A percentile compares a stretch with the other conserved stretches of the same genome.
Conservation (phyloP, 2,113 vertebrate genomes). For the Chaetodon auriga region DNA sequence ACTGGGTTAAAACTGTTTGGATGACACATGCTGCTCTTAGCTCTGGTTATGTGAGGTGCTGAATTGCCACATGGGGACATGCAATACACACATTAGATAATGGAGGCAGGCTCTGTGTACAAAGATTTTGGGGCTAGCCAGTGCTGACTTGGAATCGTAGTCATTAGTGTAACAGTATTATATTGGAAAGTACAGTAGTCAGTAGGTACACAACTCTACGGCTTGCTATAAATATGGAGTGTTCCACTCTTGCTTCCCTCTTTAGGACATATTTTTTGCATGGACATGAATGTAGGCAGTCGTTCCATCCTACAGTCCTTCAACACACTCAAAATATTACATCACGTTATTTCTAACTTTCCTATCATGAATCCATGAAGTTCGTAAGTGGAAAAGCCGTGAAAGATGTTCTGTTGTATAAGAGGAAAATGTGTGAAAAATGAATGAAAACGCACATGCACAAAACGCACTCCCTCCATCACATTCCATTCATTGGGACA, state of each 20-base stretch:
- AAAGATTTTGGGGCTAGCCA: not conserved
- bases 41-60: not conserved
- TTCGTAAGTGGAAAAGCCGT: not conserved
- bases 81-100: not conserved
- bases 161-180: not conserved
- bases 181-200: not conserved
- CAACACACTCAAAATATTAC: not conserved
- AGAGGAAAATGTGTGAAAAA: not conserved
- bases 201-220: no score
- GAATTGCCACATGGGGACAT: not conserved
- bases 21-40: constrained; percentile 2
- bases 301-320: not conserved
- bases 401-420: not conserved
- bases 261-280: not conserved
- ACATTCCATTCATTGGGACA: constrained; percentile 22
- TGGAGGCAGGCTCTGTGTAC: not conserved
- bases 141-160: not conserved
- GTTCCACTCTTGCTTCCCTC: not conserved
- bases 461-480: not conserved
- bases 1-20: constrained; percentile 3
- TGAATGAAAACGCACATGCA: not conserved
- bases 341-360: not conserved
- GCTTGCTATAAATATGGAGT: not conserved
- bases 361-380: not conserved
- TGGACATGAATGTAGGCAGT: not conserved